A percentile compares a stretch with the other conserved stretches of the same genome.
Conservation (phyloP, 1,140 invertebrate genomes). For the Eurytemora carolleeae region DNA sequence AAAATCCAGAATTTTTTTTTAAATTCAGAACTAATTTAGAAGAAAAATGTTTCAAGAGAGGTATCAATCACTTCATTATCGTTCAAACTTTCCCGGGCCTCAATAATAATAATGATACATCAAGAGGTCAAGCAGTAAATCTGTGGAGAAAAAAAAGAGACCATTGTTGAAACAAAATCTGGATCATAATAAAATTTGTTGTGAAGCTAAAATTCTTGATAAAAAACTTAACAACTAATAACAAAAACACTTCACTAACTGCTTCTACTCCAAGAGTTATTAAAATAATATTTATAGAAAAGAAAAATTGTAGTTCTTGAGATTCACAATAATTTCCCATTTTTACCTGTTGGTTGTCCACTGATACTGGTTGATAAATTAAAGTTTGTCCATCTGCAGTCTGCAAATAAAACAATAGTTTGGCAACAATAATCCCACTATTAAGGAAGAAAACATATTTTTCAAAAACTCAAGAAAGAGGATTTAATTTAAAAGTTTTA, state of each 20-base stretch:
- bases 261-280: slow-evolving; percentile 3
- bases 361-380: slow-evolving; percentile 58
- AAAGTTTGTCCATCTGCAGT: slow-evolving; percentile 81
- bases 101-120: too few relatives aligned
- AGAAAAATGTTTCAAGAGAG: too few relatives aligned
- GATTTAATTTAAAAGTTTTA: slow-evolving; percentile 17
- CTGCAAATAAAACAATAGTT: slow-evolving; percentile 29
- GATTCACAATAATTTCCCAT: neutral
- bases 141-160: too few relatives aligned
- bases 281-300: slow-evolving; percentile 1
- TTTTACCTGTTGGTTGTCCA: slow-evolving; percentile 20
- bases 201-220: too few relatives aligned
- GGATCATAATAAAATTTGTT: too few relatives aligned
- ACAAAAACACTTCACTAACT: slow-evolving; percentile 21
- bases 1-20: too few relatives aligned
- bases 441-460: neutral
- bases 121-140: too few relatives aligned
- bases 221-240: too few relatives aligned
- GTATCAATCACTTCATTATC: too few relatives aligned
- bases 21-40: too few relatives aligned
- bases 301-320: neutral
- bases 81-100: too few relatives aligned
- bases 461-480: slow-evolving; percentile 17
- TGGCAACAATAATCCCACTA: neutral
- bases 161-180: too few relatives aligned